phyloP scores from a whole-genome alignment of 2,113 vertebrate genomes.

The Bothrops jararaca region DNA sequence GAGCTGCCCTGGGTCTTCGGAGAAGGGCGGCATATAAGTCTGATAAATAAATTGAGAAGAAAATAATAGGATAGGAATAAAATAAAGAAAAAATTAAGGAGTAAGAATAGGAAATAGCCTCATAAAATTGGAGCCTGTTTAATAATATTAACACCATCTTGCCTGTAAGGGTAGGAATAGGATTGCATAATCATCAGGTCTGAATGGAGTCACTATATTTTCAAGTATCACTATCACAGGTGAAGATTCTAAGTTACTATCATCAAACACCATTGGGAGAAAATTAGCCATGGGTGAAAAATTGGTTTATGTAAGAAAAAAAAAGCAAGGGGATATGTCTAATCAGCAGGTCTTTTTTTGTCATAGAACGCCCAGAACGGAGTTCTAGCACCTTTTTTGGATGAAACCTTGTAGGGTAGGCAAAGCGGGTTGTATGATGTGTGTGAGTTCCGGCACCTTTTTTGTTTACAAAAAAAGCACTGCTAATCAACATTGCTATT shows the following conservation, averaged over 20 bases:
- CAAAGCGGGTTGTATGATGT: too few species aligned
- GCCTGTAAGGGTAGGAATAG: constrained; percentile 22
- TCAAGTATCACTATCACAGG: constrained; percentile 38
- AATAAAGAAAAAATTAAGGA: neutral
- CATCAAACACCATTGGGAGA: neutral
- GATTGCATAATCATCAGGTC: constrained; percentile 36
- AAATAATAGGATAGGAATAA: neutral
- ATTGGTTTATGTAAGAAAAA: neutral
- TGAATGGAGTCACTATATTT: constrained; percentile 34
- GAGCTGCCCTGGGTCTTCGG: too few species aligned
- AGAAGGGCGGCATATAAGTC: too few species aligned
- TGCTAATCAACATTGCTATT: constrained; percentile 13
- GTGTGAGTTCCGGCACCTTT: too few species aligned
- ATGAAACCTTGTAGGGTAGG: too few species aligned
- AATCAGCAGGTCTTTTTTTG: neutral
- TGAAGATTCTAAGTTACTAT: constrained; percentile 45
- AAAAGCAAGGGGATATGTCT: neutral
- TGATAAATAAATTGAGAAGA: too few species aligned
- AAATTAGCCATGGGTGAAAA: neutral
- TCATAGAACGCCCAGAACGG: too few species aligned
- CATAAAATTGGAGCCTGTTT: constrained; percentile 31
- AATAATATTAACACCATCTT: constrained; percentile 25
- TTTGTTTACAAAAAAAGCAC: too few species aligned
- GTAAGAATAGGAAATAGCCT: neutral
- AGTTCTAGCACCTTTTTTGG: too few species aligned